These are phyloP conservation scores for Adelphocoris suturalis DNA, from an alignment of 2,888 invertebrate genomes.

Conservation along the genomic window DNA sequence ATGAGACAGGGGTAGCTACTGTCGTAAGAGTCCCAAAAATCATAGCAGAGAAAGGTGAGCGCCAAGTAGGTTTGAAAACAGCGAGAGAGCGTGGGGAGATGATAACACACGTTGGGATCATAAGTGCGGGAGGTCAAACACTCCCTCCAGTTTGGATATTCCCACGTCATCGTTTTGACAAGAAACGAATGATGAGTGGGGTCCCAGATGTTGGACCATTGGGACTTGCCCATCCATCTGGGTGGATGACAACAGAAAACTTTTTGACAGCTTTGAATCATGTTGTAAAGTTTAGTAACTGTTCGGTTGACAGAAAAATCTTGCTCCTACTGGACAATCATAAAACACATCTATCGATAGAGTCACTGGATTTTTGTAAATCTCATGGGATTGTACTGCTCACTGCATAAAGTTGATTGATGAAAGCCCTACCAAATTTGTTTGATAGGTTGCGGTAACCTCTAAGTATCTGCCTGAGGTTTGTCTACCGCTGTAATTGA, in stretches of 20 bases:
- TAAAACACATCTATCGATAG: conserved; percentile 12
- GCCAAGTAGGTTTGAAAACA: background rate
- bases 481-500: too few species aligned
- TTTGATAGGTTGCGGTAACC: too few species aligned
- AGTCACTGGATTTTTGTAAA: conserved; percentile 10
- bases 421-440: too few species aligned
- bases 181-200: background rate
- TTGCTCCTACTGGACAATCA: background rate
- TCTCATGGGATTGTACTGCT: conserved; percentile 5
- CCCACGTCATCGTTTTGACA: background rate
- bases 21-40: background rate
- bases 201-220: background rate
- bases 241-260: conserved; percentile 26
- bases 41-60: background rate
- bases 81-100: background rate
- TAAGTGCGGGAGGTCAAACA: background rate
- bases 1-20: background rate
- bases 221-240: conserved; percentile 8
- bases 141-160: background rate
- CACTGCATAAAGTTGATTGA: too few species aligned
- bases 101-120: background rate
- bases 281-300: conserved; percentile 1
- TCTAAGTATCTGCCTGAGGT: too few species aligned
- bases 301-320: background rate
- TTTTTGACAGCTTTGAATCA: conserved; percentile 3